Evolutionary conservation across 2,113 vertebrate species (phyloP).

Genomic region (Urocynchramus pylzowi): DNA sequence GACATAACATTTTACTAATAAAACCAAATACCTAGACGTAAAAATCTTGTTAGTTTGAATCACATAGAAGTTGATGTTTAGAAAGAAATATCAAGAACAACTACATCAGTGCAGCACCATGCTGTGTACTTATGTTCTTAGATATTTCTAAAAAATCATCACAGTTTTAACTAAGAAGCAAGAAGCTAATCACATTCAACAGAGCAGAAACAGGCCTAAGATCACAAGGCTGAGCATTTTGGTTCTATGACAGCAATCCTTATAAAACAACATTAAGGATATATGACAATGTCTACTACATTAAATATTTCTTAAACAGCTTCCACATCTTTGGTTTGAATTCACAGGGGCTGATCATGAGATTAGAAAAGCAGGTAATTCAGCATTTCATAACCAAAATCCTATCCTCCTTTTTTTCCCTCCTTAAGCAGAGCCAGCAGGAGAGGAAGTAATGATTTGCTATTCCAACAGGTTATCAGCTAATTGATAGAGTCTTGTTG

Average conservation of each 20-base stretch:
- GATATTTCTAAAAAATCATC: not conserved
- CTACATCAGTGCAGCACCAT: not conserved
- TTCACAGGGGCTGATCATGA: not conserved
- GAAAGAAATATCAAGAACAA: not conserved
- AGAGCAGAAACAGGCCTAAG: not conserved
- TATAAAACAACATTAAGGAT: not conserved
- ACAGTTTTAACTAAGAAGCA: not conserved
- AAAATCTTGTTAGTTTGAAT: not conserved
- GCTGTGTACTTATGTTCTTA: not conserved
- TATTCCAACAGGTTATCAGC: not conserved
- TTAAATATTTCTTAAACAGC: not conserved
- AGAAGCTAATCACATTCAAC: not conserved
- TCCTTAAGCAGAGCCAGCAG: not conserved
- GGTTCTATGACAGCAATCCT: not conserved
- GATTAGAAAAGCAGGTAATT: not conserved
- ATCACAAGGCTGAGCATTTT: not conserved
- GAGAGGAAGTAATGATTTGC: not conserved
- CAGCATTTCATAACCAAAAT: not conserved
- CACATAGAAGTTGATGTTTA: not conserved
- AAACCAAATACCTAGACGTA: not conserved
- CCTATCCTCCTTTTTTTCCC: not conserved
- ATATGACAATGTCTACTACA: not conserved
- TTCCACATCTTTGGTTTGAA: not conserved
- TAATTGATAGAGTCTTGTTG: not conserved
- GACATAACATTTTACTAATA: not conserved